Conservation (phyloP, 2,888 invertebrate genomes). For the Galerucella calmariensis region DNA sequence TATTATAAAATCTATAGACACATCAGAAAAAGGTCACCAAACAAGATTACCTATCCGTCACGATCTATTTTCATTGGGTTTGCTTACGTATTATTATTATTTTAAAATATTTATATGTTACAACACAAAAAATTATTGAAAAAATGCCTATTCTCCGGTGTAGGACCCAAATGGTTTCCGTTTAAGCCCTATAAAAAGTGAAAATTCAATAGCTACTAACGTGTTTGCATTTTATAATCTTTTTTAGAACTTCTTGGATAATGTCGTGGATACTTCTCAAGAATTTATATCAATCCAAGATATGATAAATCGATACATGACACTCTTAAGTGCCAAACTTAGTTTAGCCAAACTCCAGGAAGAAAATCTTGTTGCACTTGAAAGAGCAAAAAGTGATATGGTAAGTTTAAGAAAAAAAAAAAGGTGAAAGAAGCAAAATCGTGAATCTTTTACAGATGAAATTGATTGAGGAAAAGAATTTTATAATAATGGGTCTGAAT, state of each 20-base stretch:
- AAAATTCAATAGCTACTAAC: not conserved
- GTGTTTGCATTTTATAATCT: not conserved
- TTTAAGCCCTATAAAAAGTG: too few species aligned
- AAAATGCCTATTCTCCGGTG: too few species aligned
- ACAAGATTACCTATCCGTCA: too few species aligned
- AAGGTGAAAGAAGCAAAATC: not conserved
- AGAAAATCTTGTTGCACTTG: conserved; percentile 68
- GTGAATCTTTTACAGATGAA: conserved; percentile 59
- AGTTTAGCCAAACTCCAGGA: conserved; percentile 69
- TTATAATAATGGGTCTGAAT: conserved; percentile 73
- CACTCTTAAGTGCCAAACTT: conserved; percentile 70
- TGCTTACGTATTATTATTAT: too few species aligned
- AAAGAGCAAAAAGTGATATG: conserved; percentile 70
- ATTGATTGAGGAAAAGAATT: conserved; percentile 71
- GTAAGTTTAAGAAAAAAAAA: conserved; percentile 37
- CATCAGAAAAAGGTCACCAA: too few species aligned
- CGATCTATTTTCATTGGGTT: too few species aligned
- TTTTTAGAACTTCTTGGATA: conserved; percentile 69
- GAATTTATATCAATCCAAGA: conserved; percentile 72
- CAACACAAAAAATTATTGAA: too few species aligned
- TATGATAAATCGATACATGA: conserved; percentile 74
- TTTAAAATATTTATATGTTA: too few species aligned
- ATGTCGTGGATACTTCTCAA: conserved; percentile 67
- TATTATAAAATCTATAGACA: too few species aligned
- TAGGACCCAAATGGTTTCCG: too few species aligned